Evolutionary conservation across 2,888 invertebrate genomes (phyloP), one percentile per base, ranked within the genome.

Genomic region (Epicampocera succincta): DNA sequence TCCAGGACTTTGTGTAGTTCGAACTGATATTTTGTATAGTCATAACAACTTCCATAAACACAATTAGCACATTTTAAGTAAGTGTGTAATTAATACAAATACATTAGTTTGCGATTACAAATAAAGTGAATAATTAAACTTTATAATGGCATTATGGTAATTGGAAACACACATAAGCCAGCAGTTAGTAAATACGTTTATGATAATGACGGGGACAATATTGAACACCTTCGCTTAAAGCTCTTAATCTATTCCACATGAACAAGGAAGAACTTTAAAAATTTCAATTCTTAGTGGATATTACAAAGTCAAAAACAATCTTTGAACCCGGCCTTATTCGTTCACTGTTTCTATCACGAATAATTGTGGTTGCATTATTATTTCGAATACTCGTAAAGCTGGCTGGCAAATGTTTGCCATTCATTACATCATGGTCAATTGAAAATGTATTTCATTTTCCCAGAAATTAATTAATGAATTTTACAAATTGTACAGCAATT

Each of bases 1-100:
- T 38, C 17, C 13, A 65, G 52, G 33, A 6, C 52, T 40, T 54
- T 15, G 13, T 21, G 52, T 29, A 68, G 29, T 56, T 40, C 54
- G 33, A 21, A 48, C 50, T 65, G 3, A 33, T 21, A 25, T 42
- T 46, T 44, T 60, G 33, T 40, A 68, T 80, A 60, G 71, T 48
- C 54, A 80, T 66, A 75, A 48, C 71, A 60, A 80, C 52, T 72
- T 40, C 80, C 75, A 66, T 75, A 76, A 71, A 71, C 8, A 38
- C 42, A 54, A 44, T 73, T 56, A 66, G 40, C 29, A 56, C 40
- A 54, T 69, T 63, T 61, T 5, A 40, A 25, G 25, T 48, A 40
- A 58, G n/a, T 56, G 66, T 48, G 48, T 58, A 66, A 58, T 66
- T 58, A 40, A 58, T 58, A 48, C 13, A 17, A 15, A 56, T 58